Evolutionary conservation across 2,113 vertebrate genomes (phyloP).

Genomic region (Mugil cephalus): DNA sequence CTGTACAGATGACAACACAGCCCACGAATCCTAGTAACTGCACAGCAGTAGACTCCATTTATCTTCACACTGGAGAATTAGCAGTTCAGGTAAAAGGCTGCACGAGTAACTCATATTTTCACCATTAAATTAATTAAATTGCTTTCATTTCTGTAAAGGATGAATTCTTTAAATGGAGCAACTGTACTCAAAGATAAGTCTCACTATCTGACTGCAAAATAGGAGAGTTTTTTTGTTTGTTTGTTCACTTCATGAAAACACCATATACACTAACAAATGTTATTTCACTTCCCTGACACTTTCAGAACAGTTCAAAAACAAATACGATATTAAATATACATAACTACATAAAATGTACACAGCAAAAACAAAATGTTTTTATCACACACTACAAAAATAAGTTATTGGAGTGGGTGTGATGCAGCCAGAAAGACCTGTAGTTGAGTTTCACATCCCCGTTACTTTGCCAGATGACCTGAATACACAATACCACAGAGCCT

Average conservation of each 20-base stretch:
- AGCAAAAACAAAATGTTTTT: slow-evolving; percentile 54
- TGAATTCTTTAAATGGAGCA: slow-evolving; percentile 52
- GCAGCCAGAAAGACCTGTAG: slow-evolving; percentile 46
- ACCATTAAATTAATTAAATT: slow-evolving; percentile 23
- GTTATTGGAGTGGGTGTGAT: slow-evolving; percentile 53
- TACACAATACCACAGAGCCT: slow-evolving; percentile 8
- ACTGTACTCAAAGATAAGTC: slow-evolving; percentile 48
- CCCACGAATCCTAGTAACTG: slow-evolving; percentile 58
- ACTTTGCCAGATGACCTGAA: slow-evolving; percentile 32
- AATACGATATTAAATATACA: slow-evolving; percentile 71
- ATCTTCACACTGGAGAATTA: slow-evolving; percentile 54
- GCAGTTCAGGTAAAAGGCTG: slow-evolving; percentile 41
- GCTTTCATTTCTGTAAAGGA: slow-evolving; percentile 26
- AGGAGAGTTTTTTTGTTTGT: slow-evolving; percentile 51
- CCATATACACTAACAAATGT: slow-evolving; percentile 61
- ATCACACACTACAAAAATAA: slow-evolving; percentile 71
- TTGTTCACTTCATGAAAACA: slow-evolving; percentile 68
- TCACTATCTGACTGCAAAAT: slow-evolving; percentile 61
- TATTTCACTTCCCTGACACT: slow-evolving; percentile 78
- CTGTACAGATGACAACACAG: slow-evolving; percentile 32
- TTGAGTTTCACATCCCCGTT: slow-evolving; percentile 28
- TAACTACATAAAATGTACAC: slow-evolving; percentile 65
- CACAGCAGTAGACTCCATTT: slow-evolving; percentile 63
- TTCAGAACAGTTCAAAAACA: slow-evolving; percentile 59
- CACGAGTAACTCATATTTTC: slow-evolving; percentile 25